Conservation (phyloP, 1,140 invertebrate species). For the Drosophila grimshawi region DNA sequence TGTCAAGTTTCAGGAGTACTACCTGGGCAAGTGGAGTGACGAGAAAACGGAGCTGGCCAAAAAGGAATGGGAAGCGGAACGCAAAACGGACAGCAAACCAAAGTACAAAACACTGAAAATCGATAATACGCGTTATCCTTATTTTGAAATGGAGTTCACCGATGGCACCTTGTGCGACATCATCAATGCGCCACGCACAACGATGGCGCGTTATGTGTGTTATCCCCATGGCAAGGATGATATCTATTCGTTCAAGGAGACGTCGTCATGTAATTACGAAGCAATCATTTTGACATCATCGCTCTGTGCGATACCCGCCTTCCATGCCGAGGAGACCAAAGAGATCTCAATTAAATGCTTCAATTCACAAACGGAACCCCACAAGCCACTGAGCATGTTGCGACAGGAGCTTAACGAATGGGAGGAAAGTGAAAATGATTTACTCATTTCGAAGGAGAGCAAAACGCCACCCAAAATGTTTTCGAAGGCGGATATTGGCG, state of each 20-base stretch:
- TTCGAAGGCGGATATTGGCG: slow-evolving; percentile 53
- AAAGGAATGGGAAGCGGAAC: slow-evolving; percentile 83
- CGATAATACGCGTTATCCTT: slow-evolving; percentile 93
- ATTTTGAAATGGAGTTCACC: slow-evolving; percentile 91
- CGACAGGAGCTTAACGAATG: slow-evolving; percentile 90
- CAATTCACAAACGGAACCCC: slow-evolving; percentile 88
- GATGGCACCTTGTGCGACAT: slow-evolving; percentile 96
- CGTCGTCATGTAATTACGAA: slow-evolving; percentile 97
- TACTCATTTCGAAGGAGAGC: slow-evolving; percentile 64
- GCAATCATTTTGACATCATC: slow-evolving; percentile 93
- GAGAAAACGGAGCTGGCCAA: slow-evolving; percentile 86
- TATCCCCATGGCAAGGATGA: slow-evolving; percentile 94
- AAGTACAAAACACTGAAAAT: slow-evolving; percentile 89
- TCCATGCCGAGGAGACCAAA: slow-evolving; percentile 92
- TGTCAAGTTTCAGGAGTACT: slow-evolving; percentile 92
- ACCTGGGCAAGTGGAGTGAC: slow-evolving; percentile 90
- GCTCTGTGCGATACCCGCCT: slow-evolving; percentile 95
- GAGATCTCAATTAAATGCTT: slow-evolving; percentile 93
- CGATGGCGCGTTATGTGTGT: slow-evolving; percentile 93
- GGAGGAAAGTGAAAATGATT: slow-evolving; percentile 73
- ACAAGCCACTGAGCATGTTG: slow-evolving; percentile 90
- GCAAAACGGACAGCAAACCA: slow-evolving; percentile 84
- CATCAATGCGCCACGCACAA: slow-evolving; percentile 91
- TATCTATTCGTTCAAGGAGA: slow-evolving; percentile 96
- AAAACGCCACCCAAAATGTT: slow-evolving; percentile 48